A percentile compares a stretch with the other conserved stretches of the same genome.
phyloP scores from a whole-genome alignment of 2,797 vertebrate species.

The Eidolon dupreanum region DNA sequence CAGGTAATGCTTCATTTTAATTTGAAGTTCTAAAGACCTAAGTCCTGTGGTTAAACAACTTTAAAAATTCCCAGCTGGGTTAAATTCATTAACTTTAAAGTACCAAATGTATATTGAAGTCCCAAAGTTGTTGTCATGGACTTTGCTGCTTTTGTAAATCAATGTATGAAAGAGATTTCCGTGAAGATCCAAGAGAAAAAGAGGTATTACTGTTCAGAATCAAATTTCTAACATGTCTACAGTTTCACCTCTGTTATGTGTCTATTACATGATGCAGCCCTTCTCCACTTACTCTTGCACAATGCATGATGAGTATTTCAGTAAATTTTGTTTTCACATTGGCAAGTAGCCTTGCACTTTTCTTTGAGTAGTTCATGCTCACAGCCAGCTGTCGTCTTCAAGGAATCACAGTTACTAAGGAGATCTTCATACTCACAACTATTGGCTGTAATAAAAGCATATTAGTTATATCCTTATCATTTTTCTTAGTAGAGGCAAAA shows the following conservation, averaged over 20 bases:
- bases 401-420: slow-evolving; percentile 64
- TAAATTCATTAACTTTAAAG: neutral
- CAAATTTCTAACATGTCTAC: neutral
- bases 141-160: neutral
- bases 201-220: neutral
- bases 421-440: slow-evolving; percentile 63
- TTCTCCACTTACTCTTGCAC: neutral
- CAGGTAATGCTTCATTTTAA: neutral
- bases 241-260: neutral
- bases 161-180: neutral
- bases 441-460: slow-evolving; percentile 81
- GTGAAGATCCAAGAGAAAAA: neutral
- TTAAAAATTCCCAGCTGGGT: neutral
- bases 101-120: neutral
- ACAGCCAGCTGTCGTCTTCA: slow-evolving; percentile 63
- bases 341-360: slow-evolving; percentile 73
- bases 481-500: neutral
- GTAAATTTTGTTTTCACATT: slow-evolving; percentile 68
- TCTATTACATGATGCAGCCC: neutral
- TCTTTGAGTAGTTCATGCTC: slow-evolving; percentile 36
- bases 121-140: neutral
- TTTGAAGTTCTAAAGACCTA: neutral
- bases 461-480: neutral
- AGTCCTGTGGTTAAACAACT: neutral
- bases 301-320: neutral